Base-by-base conservation (phyloP, 2,113 vertebrate species). In the Microcebus tavaratra region DNA sequence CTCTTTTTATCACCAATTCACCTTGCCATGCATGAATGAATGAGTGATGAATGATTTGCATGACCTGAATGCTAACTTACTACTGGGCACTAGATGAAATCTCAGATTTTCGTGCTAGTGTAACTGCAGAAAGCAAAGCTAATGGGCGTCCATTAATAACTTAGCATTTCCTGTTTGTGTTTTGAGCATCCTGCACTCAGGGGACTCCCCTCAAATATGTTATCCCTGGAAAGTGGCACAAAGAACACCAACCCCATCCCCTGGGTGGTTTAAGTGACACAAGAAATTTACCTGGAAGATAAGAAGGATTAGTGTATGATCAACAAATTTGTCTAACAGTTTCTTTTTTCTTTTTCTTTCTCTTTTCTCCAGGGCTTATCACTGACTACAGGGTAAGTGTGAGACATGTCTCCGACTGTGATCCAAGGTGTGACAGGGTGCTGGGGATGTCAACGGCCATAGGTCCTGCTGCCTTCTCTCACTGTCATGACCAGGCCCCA, bases 311-410 rank as follows among this genome's bases (percentile, higher is more conserved):
- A 8, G 25, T 1, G 2, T 31, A 42, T 12, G 8, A 55, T 10
- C 8, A 11, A 7, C 63, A 13, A 13, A 0, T 25, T 4, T 48
- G 12, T 75, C 86, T 96, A 45, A 98, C 1, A 8, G n/a, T 34
- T 82, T 90, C 59, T 36, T 48, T 81, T n/a, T 21, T 2, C 85
- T 95, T 97, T 87, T 82, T 85, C 87, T 50, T 91, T 97, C 96
- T 97, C 34, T 97, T 29, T 98, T 98, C 80, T 97, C 63, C 98
- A 99, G 99, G 99, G 10, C 97, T 99, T 82, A 98, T 99, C 97
- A 99, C 99, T 53, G 99, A 99, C 98, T 99, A 99, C 67, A 99
- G 99, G 99, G 99, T 99, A 98, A 99, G 99, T 99, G 95, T 39
- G 61, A 27, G 25, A 6, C 8, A 4, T 27, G n/a, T 75, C 79